These are phyloP conservation scores for Globodera ellingtonae DNA, from an alignment of 1,140 invertebrate genomes.

Conservation along the genomic window DNA sequence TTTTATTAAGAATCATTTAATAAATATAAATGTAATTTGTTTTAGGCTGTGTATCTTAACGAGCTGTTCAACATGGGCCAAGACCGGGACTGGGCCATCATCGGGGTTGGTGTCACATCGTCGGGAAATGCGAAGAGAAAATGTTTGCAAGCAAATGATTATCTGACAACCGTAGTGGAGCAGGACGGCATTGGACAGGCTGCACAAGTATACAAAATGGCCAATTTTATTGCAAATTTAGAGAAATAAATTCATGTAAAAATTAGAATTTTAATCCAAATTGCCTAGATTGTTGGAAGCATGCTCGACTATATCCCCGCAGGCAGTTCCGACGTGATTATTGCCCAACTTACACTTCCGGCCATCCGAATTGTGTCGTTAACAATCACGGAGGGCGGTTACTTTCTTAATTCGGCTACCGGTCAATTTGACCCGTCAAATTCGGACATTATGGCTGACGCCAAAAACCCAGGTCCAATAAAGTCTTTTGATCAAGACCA, in stretches of 20 bases:
- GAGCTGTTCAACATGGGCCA: constrained; percentile 3
- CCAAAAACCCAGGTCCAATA: neutral
- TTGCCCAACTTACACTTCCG: neutral
- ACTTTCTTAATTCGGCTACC: neutral
- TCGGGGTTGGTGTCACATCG: neutral
- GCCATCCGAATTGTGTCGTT: constrained; percentile 1
- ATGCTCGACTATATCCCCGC: neutral
- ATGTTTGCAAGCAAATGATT: neutral
- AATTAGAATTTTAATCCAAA: neutral
- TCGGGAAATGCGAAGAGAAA: neutral
- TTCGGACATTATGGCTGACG: neutral
- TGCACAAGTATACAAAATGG: neutral
- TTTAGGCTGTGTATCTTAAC: neutral
- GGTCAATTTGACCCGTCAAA: neutral
- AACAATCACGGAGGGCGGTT: neutral
- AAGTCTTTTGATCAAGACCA: too few relatives aligned
- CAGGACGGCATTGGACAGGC: neutral
- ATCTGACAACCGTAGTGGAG: constrained; percentile 2
- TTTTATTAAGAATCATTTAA: too few relatives aligned
- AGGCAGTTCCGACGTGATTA: neutral
- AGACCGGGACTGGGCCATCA: constrained; percentile 7
- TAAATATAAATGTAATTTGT: too few relatives aligned
- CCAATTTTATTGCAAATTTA: neutral
- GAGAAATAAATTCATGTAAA: neutral
- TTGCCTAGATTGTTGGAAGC: too few relatives aligned